Evolutionary conservation across 2,888 invertebrate species (phyloP), one percentile per base, ranked within the genome.

Genomic region (Brachylomia viminalis): DNA sequence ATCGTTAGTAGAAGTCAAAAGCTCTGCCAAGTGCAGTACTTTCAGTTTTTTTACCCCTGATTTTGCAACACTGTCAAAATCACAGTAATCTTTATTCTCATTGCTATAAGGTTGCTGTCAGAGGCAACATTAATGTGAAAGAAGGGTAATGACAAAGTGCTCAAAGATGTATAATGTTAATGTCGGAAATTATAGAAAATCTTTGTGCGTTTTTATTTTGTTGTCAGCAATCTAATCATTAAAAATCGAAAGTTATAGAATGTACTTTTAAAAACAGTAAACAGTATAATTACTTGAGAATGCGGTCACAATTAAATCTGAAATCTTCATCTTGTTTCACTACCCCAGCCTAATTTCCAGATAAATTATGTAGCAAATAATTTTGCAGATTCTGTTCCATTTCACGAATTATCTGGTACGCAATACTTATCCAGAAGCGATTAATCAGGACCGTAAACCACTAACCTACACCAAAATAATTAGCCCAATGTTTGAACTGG

Each of bases 401-500:
- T 42, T 20, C 1, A 15, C 10, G 6, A 56, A 45, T 70, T 23
- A 33, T 62, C 13, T 47, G 33, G 13, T 42, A 47, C 10, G 4
- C 5, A 11, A 11, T 66, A n/a, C 56, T 56, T 52, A 45, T 1
- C 11, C 5, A 49, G 2, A 42, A 15, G 15, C 15, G 1, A 33
- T 49, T 1, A 33, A n/a, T 33, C 42, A 49, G n/a, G 5, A 11
- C 1, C 23, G 17, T 56, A 56, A 64, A 75, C 7, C 0, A 17
- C 4, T 52, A 52, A 54, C 23, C 23, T 20, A 47, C 27, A 47
- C 75, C 75, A 30, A n/a, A 76, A 49, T 20, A 65, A 11, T 15
- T 58, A 49, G 23, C 4, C 17, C 67, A 72, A 78, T 79, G 6
- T 79, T 78, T 66, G 30, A 47, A 65, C 30, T 72, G 15, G 15